Evolutionary conservation across 2,888 invertebrate genomes (phyloP), one percentile per base, ranked within the genome.

Genomic region (Hipparchia semele): DNA sequence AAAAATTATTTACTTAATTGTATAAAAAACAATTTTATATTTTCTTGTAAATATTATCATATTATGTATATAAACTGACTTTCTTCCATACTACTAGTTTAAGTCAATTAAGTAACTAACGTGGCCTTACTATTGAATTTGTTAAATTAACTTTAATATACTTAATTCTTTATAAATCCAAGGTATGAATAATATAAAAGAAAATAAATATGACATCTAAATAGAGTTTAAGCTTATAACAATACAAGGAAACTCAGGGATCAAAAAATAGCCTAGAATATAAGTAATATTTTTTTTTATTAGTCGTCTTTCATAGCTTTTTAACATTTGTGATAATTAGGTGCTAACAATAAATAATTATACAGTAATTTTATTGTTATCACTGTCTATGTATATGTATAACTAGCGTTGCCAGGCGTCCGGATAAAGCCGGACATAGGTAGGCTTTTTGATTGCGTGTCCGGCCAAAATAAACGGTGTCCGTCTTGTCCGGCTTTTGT

Each of bases 291-390:
- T 39, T 39, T 4, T 39, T 39, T 39, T 39, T 39, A 58, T 58
- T 13, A 58, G 23, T 6, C 6, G 12, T 58, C 7, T 58, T 58
- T 23, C 13, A 13, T 58, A 58, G 6, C 13, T 58, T 58, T 61
- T 23, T n/a, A 59, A 23, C 13, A 33, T 64, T 53, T 49, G 64
- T 75, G 53, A 54, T 66, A 61, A 61, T 58, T 51, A 51, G 65
- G 72, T 64, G 46, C 49, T 49, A 23, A 33, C 53, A 46, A 8
- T 60, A 60, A 60, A 10, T 39, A 45, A 12, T 23, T 33, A 13
- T 23, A 23, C 6, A 33, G 33, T 59, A 13, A 58, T 7, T 4
- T 23, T 59, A 59, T 7, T 59, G 56, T 49, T 49, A 39, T 39
- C 39, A 39, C 3, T 39, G 39, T 49, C 49, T 6, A 6, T 8